Evolutionary conservation across 2,797 vertebrate species (phyloP), one percentile per base, ranked within the genome.

Genomic region (Diplodus sargus): DNA sequence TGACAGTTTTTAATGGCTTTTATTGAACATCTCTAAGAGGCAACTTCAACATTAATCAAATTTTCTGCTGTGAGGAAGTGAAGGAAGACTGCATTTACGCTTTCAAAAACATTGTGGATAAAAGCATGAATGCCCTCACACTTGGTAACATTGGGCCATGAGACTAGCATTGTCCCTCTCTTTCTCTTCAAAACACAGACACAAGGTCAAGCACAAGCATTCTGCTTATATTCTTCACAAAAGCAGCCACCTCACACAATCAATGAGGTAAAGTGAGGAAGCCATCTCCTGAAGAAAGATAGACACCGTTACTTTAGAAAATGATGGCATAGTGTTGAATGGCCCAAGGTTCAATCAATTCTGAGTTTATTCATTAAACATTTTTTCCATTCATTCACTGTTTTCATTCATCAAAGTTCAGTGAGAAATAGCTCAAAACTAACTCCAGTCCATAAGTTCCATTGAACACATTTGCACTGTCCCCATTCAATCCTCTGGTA

Each of bases 361-460:
- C 17, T 3, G 20, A 64, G 48, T 57, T 72, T 43, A 85, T 85
- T 86, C 68, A 79, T 4, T 74, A 64, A 48, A 60, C 16, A 5
- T 30, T 47, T 67, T 18, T 16, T 10, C 25, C 23, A 65, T 66
- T 45, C 14, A 59, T 52, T 70, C 28, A 52, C 7, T 61, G 2
- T 14, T 14, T 78, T 74, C 22, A 73, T 70, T 75, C 30, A 62
- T 12, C 22, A 0, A 75, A 78, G 49, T 56, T 62, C 7, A 61
- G 56, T 56, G 2, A 43, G 47, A 7, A 23, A 11, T 1, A 18
- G 8, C 10, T 18, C 11, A n/a, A 39, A 10, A 28, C 42, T 3
- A 45, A 64, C 47, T 45, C 8, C 5, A 48, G 22, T 42, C 6
- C 13, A 16, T 34, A 39, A 13, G 1, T 47, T 5, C 20, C 5